A percentile compares a stretch with the other conserved stretches of the same genome.
phyloP scores from a whole-genome alignment of 2,888 invertebrate species.

The Eurois occulta region DNA sequence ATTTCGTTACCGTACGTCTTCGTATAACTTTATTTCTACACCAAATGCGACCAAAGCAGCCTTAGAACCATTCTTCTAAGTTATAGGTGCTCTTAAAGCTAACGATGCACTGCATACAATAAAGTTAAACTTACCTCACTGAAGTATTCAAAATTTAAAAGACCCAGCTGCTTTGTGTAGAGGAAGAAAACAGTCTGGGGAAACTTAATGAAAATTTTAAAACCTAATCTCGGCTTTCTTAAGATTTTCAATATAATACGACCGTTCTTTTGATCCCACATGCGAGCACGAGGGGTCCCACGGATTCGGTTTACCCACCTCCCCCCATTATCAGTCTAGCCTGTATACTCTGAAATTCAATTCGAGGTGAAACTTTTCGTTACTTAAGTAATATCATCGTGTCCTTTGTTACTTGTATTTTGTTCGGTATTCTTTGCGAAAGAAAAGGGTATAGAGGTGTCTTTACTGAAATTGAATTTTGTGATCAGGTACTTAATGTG shows the following conservation, averaged over 20 bases:
- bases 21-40: conserved; percentile 32
- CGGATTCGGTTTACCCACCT: conserved; percentile 58
- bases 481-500: conserved; percentile 49
- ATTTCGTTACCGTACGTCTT: conserved; percentile 35
- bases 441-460: conserved; percentile 55
- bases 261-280: conserved; percentile 69
- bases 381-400: conserved; percentile 65
- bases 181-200: conserved; percentile 55
- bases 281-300: conserved; percentile 65
- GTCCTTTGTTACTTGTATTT: conserved; percentile 69
- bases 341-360: conserved; percentile 71
- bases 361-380: conserved; percentile 70
- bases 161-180: conserved; percentile 46
- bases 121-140: conserved; percentile 59
- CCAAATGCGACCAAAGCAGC: conserved; percentile 40
- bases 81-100: conserved; percentile 42
- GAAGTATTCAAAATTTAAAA: conserved; percentile 61
- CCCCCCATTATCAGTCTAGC: conserved; percentile 72
- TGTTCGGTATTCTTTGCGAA: conserved; percentile 54
- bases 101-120: conserved; percentile 57
- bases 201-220: conserved; percentile 70
- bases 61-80: conserved; percentile 29
- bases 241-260: conserved; percentile 70
- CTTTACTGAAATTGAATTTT: conserved; percentile 57
- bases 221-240: conserved; percentile 63